Evolutionary conservation across 2,113 vertebrate species (phyloP), one percentile per base, ranked within the genome.

Genomic region (Hepsetus odoe): DNA sequence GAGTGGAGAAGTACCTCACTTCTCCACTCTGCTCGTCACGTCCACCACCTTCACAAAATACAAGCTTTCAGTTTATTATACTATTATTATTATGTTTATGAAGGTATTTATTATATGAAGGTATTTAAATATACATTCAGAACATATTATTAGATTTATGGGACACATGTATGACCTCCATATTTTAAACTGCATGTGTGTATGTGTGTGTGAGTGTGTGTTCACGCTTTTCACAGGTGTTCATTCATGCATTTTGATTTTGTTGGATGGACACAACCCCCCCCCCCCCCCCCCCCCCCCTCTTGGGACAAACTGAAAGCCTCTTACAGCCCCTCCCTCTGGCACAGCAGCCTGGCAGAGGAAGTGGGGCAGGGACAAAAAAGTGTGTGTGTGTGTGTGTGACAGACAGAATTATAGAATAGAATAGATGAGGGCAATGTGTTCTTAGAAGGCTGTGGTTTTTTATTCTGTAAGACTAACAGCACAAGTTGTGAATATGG

Each of bases 261-360:
- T 62, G 35, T 18, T 76, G 44, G 26, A 42, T 30, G 53, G 33
- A 44, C n/a, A n/a, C n/a, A n/a, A n/a, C n/a, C n/a, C n/a, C n/a
- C n/a, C n/a, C n/a, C n/a, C n/a, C 28, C 46, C 26, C 12, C 35
- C 4, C 30, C 12, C 5, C 1, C 42, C 13, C 0, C 16, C 76
- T 44, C 44, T 28, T 9, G 38, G 55, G 28, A 61, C 13, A 6
- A 35, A 40, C 14, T 38, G 56, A 73, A 68, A 73, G 51, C 80
- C 28, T 72, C 68, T 65, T 64, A 79, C 38, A 44, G 33, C 51
- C 55, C 53, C 56, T 26, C 70, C 59, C 59, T 56, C 32, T 2
- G n/a, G n/a, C n/a, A 44, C 74, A 33, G 46, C 35, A 65, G 53
- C 55, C 59, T 72, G 69, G 33, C 53, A 46, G 53, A 42, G 33